A percentile compares a stretch with the other conserved stretches of the same genome.
Conservation (phyloP, 2,797 vertebrate genomes). For the Arctocebus calabarensis region DNA sequence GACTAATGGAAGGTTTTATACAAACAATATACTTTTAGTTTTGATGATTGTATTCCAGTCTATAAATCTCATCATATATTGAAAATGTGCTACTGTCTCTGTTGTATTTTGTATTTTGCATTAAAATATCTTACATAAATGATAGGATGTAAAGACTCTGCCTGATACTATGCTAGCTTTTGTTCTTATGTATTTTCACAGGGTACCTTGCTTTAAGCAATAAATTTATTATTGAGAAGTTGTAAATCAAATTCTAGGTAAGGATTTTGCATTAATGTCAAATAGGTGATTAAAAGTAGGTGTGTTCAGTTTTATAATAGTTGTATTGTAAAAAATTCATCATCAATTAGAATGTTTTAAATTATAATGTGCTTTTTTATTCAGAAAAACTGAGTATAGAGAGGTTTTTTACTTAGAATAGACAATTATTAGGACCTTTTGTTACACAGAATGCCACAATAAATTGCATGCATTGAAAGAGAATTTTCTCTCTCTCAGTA, state of each 20-base stretch:
- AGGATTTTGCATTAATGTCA: neutral
- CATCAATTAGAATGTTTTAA: neutral
- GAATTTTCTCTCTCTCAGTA: neutral
- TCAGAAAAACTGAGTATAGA: neutral
- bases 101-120: neutral
- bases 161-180: neutral
- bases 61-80: no score
- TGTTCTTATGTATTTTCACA: neutral
- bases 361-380: neutral
- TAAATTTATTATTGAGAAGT: slow-evolving; percentile 2
- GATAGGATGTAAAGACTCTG: neutral
- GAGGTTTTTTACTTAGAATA: neutral
- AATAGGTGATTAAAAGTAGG: neutral
- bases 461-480: neutral
- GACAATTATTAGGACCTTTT: neutral
- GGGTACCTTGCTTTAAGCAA: neutral
- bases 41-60: rapidly evolving
- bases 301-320: neutral
- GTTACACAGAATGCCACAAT: neutral
- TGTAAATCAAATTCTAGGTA: neutral
- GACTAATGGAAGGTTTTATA: neutral
- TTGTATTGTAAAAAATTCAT: neutral
- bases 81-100: neutral
- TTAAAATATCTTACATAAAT: neutral
- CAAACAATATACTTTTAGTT: rapidly evolving